Evolutionary conservation across 2,797 vertebrate species (phyloP), one percentile per base, ranked within the genome.

Genomic region (Heteromormyrus szaboi): DNA sequence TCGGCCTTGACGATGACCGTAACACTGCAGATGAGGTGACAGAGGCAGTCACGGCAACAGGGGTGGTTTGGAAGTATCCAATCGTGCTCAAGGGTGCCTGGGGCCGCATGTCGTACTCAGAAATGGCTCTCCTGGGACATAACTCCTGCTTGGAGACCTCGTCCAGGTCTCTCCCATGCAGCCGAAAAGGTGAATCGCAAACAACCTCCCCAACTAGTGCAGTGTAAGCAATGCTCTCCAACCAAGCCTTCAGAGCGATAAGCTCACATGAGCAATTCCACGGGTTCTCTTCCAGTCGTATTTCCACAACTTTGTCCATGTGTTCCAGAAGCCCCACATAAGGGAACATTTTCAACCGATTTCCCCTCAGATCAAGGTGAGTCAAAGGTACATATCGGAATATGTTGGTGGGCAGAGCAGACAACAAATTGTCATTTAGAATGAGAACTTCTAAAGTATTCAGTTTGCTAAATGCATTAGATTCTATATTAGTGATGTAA

Each of bases 191-290:
- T 5, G 98, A 99, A 95, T 99, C 99, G 0, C 99, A 99, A 87
- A 99, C 98, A 25, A 99, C 97, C 29, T 99, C 98, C 14, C 99
- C 99, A 0, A 99, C 98, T 22, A 99, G 91, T 46, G 98, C 97
- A 0, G 97, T 97, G 93, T 99, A 99, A 0, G 97, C 98, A 89
- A 99, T 99, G 91, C 98, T 99, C 94, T 99, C 98, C 0, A 99
- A 94, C 99, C 99, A 99, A 88, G 98, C 97, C 92, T 99, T 99
- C 0, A 99, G 96, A 19, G 98, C 96, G 50, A 99, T 98, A 88
- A 99, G 93, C 92, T 99, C 98, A 53, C 99, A 99, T 9, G 98
- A 98, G 88, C 99, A 99, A 93, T 99, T 99, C 99, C 98, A 99
- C 0, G 97, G 98, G 87, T 99, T 99, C 92, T 99, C 98, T 93